A percentile compares a stretch with the other conserved stretches of the same genome.
These are phyloP conservation scores for Cotesia typhae DNA, from an alignment of 1,140 invertebrate genomes.

Conservation along the genomic window DNA sequence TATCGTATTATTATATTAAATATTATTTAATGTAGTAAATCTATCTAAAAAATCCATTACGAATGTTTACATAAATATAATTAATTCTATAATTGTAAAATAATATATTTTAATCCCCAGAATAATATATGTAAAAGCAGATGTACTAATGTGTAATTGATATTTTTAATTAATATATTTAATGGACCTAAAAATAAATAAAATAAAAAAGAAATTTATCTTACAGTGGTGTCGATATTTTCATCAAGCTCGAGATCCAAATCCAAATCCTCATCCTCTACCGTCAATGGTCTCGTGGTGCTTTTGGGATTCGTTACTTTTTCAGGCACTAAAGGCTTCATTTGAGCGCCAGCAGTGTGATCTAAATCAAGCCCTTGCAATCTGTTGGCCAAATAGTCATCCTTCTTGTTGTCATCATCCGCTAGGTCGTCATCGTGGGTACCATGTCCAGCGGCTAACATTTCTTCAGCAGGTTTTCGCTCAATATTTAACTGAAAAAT, in stretches of 20 bases:
- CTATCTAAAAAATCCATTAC: too few species aligned
- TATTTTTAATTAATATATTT: too few species aligned
- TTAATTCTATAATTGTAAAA: too few species aligned
- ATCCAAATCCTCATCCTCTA: slow-evolving; percentile 70
- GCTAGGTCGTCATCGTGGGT: slow-evolving; percentile 58
- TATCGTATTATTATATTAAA: too few species aligned
- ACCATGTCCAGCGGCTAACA: slow-evolving; percentile 69
- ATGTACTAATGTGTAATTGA: too few species aligned
- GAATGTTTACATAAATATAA: too few species aligned
- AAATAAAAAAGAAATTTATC: slow-evolving; percentile 42
- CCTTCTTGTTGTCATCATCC: slow-evolving; percentile 22
- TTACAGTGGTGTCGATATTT: slow-evolving; percentile 73
- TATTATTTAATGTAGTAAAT: too few species aligned
- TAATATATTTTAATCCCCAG: too few species aligned
- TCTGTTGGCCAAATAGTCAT: slow-evolving; percentile 41
- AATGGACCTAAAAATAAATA: slow-evolving; percentile 7
- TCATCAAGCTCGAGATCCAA: slow-evolving; percentile 73
- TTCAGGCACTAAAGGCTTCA: slow-evolving; percentile 34
- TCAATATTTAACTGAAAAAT: slow-evolving; percentile 74
- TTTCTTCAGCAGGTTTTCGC: slow-evolving; percentile 78
- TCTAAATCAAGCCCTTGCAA: slow-evolving; percentile 49
- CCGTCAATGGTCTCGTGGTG: slow-evolving; percentile 52
- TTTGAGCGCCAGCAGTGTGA: slow-evolving; percentile 27
- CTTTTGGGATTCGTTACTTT: slow-evolving; percentile 40
- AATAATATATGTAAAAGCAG: background rate